Evolutionary conservation across 2,797 vertebrate species (phyloP).

Genomic region (Lepus oiostolus): DNA sequence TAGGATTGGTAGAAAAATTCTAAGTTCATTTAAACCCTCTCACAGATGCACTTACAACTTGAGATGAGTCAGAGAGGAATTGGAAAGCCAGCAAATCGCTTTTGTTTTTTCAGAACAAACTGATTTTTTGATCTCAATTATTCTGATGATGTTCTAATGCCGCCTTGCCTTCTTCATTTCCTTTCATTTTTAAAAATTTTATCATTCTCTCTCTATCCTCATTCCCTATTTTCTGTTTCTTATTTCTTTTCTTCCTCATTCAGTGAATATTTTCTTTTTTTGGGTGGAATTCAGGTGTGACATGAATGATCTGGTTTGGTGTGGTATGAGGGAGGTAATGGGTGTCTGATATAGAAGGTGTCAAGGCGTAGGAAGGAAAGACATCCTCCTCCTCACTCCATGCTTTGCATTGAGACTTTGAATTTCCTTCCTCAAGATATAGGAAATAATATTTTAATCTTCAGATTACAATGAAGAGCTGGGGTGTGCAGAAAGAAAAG

Average conservation of each 20-base stretch:
- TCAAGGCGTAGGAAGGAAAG: neutral
- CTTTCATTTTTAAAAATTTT: neutral
- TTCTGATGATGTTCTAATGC: neutral
- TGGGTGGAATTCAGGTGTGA: neutral
- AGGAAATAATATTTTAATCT: slow-evolving; percentile 47
- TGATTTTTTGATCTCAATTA: neutral
- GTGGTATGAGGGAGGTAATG: neutral
- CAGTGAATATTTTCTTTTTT: slow-evolving; percentile 8
- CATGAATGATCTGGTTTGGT: neutral
- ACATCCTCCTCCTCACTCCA: neutral
- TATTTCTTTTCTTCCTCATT: neutral
- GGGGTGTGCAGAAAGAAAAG: neutral
- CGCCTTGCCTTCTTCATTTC: neutral
- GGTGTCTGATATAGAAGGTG: neutral
- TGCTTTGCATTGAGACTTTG: neutral
- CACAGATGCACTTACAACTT: neutral
- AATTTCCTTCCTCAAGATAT: slow-evolving; percentile 23
- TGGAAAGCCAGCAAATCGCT: neutral
- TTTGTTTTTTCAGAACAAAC: neutral
- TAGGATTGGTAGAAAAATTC: neutral
- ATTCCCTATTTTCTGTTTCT: neutral
- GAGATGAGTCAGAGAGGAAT: neutral
- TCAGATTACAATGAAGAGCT: neutral
- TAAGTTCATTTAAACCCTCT: neutral
- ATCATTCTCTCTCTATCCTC: neutral